Evolutionary conservation across 2,113 vertebrate species (phyloP).

Genomic region (Equus quagga): DNA sequence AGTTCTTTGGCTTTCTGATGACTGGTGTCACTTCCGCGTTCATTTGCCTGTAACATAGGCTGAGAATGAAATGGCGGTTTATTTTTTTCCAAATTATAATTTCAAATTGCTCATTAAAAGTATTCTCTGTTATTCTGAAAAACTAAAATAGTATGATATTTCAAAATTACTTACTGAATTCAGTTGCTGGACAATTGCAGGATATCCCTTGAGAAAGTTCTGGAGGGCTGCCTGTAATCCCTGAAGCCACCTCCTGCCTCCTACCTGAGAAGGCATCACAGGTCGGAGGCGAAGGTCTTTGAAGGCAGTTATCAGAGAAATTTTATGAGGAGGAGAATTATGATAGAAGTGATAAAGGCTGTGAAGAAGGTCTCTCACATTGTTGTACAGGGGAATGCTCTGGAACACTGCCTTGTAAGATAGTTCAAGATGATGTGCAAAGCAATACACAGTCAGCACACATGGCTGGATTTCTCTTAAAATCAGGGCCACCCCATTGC

Average conservation of each 20-base stretch:
- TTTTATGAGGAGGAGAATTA: slow-evolving; percentile 74
- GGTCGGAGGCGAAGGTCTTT: slow-evolving; percentile 73
- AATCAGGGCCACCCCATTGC: slow-evolving; percentile 61
- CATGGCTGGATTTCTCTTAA: slow-evolving; percentile 82
- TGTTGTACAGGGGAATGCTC: slow-evolving; percentile 65
- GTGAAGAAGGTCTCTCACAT: slow-evolving; percentile 68
- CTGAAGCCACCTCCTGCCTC: slow-evolving; percentile 76
- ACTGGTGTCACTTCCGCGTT: slow-evolving; percentile 42
- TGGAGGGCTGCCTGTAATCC: slow-evolving; percentile 81
- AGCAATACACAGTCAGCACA: slow-evolving; percentile 75
- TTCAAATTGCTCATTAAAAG: not conserved
- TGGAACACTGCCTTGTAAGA: slow-evolving; percentile 73
- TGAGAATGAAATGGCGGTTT: not conserved
- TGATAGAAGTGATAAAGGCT: slow-evolving; percentile 75
- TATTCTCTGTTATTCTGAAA: not conserved
- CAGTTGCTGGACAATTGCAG: slow-evolving; percentile 82
- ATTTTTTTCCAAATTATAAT: not conserved
- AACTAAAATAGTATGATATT: not conserved
- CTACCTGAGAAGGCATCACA: slow-evolving; percentile 75
- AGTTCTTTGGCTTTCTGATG: slow-evolving; percentile 71
- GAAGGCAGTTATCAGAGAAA: slow-evolving; percentile 66
- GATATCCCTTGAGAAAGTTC: slow-evolving; percentile 82
- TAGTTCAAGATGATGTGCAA: slow-evolving; percentile 78
- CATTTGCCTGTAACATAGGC: slow-evolving; percentile 64
- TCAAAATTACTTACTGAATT: slow-evolving; percentile 80